A percentile compares a stretch with the other conserved stretches of the same genome.
These are phyloP conservation scores for Etheostoma spectabile DNA, from an alignment of 2,113 vertebrate genomes.

Conservation along the genomic window DNA sequence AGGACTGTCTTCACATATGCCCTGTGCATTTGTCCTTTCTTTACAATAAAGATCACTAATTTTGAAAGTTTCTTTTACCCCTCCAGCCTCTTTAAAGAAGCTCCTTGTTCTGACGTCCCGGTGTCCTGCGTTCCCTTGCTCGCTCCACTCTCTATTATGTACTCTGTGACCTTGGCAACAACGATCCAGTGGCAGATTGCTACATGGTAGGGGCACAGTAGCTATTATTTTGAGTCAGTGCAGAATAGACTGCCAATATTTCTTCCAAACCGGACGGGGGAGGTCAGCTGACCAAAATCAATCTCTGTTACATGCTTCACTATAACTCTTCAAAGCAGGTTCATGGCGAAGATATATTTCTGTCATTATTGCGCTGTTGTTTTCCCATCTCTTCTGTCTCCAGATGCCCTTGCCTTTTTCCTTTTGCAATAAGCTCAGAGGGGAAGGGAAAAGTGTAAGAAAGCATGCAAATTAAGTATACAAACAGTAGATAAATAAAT, in stretches of 20 bases:
- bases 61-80: conserved; percentile 48
- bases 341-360: conserved; percentile 66
- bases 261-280: conserved; percentile 75
- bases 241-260: conserved; percentile 80
- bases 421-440: conserved; percentile 29
- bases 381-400: conserved; percentile 47
- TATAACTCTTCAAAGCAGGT: conserved; percentile 74
- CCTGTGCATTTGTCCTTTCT: conserved; percentile 10
- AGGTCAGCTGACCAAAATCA: conserved; percentile 80
- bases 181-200: conserved; percentile 82
- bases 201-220: conserved; percentile 80
- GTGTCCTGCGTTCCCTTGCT: conserved; percentile 47
- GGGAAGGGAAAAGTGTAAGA: background rate
- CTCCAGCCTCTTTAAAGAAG: conserved; percentile 47
- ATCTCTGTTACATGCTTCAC: conserved; percentile 69
- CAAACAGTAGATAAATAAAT: conserved; percentile 26
- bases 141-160: conserved; percentile 54
- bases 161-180: conserved; percentile 78
- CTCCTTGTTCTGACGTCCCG: conserved; percentile 32
- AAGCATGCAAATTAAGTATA: conserved; percentile 31
- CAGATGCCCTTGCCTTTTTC: conserved; percentile 53
- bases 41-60: conserved; percentile 33
- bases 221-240: conserved; percentile 82
- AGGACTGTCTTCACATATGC: conserved; percentile 54
- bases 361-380: conserved; percentile 40